These are phyloP conservation scores for Bettongia penicillata DNA, from an alignment of 2,113 vertebrate genomes.

Conservation along the genomic window DNA sequence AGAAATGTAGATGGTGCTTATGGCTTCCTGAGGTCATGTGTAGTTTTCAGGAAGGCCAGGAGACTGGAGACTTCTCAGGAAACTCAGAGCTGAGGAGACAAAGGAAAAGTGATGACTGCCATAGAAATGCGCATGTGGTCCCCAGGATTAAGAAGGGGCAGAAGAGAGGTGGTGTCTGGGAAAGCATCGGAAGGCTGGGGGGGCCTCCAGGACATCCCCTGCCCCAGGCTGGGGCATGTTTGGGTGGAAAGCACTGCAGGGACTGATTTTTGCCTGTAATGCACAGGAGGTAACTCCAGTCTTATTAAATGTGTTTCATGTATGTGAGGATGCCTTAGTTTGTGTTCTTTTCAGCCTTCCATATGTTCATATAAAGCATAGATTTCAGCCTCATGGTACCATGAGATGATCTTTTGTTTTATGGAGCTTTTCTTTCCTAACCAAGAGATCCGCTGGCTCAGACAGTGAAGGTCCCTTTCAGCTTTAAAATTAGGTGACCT, in stretches of 20 bases:
- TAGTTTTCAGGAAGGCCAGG: neutral
- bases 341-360: conserved; percentile 67
- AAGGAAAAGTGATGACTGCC: neutral
- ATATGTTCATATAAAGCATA: conserved; percentile 75
- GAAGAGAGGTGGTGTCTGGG: no score
- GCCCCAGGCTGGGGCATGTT: neutral
- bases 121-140: neutral
- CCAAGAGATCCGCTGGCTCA: conserved; percentile 29
- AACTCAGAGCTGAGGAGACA: conserved; percentile 28
- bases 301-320: conserved; percentile 62
- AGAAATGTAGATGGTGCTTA: rapidly evolving
- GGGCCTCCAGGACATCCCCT: neutral
- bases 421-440: conserved; percentile 66
- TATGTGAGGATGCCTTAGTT: conserved; percentile 77
- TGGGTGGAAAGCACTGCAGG: neutral
- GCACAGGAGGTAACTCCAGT: conserved; percentile 31
- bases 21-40: rapidly evolving
- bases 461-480: neutral
- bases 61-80: neutral
- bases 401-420: conserved; percentile 67
- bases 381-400: conserved; percentile 66
- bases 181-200: neutral
- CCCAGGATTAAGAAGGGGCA: neutral
- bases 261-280: conserved; percentile 24
- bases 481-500: neutral